Evolutionary conservation across 1,140 invertebrate species (phyloP).

Genomic region (Anastatus disparis): DNA sequence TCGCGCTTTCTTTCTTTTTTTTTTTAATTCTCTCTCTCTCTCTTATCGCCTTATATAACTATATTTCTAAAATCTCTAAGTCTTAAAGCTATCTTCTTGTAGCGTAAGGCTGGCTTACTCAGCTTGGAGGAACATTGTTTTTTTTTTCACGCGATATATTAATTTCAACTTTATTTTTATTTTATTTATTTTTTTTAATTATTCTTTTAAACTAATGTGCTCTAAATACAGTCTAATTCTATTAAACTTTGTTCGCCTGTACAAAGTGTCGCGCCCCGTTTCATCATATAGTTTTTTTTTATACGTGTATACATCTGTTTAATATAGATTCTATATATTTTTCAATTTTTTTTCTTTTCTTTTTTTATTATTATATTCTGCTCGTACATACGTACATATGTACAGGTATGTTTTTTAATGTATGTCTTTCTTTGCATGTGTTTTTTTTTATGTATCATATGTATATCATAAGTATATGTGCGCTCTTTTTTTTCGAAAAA

Average conservation of each 20-base stretch:
- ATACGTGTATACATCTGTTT: conserved; percentile 42
- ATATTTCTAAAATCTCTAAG: conserved; percentile 40
- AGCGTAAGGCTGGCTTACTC: conserved; percentile 65
- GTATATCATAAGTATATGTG: too few relatives aligned
- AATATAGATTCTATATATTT: conserved; percentile 1
- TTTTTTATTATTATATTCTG: too few relatives aligned
- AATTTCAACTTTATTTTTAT: conserved; percentile 31
- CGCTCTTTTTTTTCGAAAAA: too few relatives aligned
- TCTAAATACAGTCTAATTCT: conserved; percentile 33
- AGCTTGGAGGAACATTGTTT: conserved; percentile 66
- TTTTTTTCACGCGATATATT: conserved; percentile 52
- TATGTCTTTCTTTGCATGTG: too few relatives aligned
- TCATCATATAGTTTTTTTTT: conserved; percentile 33
- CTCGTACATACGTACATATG: neutral
- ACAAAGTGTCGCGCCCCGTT: conserved; percentile 50
- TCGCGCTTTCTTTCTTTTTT: conserved; percentile 26
- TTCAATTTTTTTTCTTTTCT: neutral
- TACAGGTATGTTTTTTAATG: too few relatives aligned
- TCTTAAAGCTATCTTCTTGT: conserved; percentile 35
- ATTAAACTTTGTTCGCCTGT: conserved; percentile 46
- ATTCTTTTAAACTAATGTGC: conserved; percentile 27
- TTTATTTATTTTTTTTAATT: conserved; percentile 10
- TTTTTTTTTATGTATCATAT: too few relatives aligned
- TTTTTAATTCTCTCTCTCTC: too few relatives aligned
- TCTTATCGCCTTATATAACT: conserved; percentile 15